Conservation (phyloP, 2,888 invertebrate genomes). For the Mythimna lalbum region DNA sequence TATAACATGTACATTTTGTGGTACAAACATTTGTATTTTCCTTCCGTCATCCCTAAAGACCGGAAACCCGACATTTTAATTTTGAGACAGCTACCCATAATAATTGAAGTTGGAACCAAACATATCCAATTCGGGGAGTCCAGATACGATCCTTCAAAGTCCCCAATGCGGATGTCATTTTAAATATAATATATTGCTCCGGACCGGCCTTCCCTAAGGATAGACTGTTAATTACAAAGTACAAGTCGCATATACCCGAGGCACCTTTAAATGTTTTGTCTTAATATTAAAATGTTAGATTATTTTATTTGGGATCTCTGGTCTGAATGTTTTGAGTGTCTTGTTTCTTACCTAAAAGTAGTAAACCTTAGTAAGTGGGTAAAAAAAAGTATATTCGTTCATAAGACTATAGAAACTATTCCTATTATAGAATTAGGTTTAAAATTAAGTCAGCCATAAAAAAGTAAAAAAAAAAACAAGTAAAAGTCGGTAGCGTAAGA, state of each 20-base stretch:
- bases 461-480: no score
- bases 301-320: background rate
- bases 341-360: no score
- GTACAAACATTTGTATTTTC: background rate
- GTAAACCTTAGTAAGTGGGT: no score
- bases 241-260: conserved; percentile 87
- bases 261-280: conserved; percentile 82
- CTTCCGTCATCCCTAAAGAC: background rate
- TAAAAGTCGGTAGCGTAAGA: no score
- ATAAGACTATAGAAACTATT: no score
- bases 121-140: conserved; percentile 73
- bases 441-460: no score
- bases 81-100: conserved; percentile 28
- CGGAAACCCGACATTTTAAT: conserved; percentile 25
- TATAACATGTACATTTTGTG: background rate
- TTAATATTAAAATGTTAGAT: conserved; percentile 61
- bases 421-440: no score
- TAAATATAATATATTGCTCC: conserved; percentile 89
- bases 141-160: conserved; percentile 85
- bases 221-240: conserved; percentile 92
- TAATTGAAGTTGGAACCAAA: conserved; percentile 49
- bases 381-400: background rate
- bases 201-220: conserved; percentile 89
- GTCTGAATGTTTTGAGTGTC: background rate
- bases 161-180: conserved; percentile 85